These are phyloP conservation scores for Balaeniceps rex DNA, from an alignment of 2,113 vertebrate genomes.

Conservation along the genomic window DNA sequence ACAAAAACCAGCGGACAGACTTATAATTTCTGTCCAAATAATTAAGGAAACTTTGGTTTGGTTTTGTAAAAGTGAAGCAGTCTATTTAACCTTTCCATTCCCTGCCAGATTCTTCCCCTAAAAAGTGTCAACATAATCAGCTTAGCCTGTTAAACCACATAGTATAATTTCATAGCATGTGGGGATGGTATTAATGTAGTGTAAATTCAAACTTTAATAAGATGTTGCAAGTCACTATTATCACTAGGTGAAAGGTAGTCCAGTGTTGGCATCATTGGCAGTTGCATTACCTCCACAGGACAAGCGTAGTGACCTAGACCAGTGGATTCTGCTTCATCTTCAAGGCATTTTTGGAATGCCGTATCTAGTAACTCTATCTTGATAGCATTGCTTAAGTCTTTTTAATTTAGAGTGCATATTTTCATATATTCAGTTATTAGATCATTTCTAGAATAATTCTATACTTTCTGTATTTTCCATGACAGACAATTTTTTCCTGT, in stretches of 20 bases:
- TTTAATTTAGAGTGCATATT: background rate
- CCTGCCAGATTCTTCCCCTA: background rate
- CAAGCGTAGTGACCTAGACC: background rate
- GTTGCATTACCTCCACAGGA: background rate
- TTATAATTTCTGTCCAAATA: background rate
- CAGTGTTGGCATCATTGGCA: background rate
- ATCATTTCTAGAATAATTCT: background rate
- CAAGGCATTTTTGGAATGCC: background rate
- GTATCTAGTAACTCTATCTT: background rate
- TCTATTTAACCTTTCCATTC: background rate
- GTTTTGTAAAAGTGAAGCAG: background rate
- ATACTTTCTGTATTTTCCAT: background rate
- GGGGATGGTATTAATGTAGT: background rate
- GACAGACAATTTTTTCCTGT: background rate
- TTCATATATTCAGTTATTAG: background rate
- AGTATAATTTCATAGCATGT: background rate
- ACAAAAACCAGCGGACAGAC: background rate
- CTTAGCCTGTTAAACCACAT: background rate
- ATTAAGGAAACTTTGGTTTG: background rate
- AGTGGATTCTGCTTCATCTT: background rate
- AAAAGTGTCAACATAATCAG: background rate
- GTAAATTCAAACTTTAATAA: background rate
- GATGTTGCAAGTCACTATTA: background rate
- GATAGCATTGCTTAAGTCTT: background rate
- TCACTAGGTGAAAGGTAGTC: background rate